These are phyloP conservation scores for Muschampia plurimacula DNA, from an alignment of 2,888 invertebrate genomes.

Conservation along the genomic window DNA sequence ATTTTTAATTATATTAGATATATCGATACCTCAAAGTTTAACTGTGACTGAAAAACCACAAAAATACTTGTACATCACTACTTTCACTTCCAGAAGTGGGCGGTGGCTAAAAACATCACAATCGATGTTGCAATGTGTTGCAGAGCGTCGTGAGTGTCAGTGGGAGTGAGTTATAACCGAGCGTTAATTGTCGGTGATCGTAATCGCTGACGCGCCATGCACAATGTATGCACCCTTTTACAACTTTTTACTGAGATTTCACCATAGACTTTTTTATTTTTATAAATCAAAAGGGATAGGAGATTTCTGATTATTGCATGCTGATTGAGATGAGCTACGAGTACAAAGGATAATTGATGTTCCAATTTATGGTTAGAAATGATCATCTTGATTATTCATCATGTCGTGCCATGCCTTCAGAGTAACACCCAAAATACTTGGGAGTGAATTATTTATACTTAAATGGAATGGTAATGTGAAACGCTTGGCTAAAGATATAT, in stretches of 20 bases:
- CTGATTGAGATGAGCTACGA: too few relatives aligned
- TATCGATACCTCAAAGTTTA: background rate
- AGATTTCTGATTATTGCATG: too few relatives aligned
- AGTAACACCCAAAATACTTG: too few relatives aligned
- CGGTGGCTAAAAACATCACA: constrained; percentile 24
- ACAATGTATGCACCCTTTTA: background rate
- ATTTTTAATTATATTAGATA: too few relatives aligned
- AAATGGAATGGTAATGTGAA: too few relatives aligned
- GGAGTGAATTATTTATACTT: too few relatives aligned
- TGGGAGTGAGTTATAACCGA: constrained; percentile 67
- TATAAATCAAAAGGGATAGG: too few relatives aligned
- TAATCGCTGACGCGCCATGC: constrained; percentile 46
- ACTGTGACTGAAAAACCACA: background rate
- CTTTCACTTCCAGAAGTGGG: constrained; percentile 10
- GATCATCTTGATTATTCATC: too few relatives aligned
- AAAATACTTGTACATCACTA: background rate
- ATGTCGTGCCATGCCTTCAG: too few relatives aligned
- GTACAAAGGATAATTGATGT: too few relatives aligned
- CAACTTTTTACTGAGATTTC: background rate
- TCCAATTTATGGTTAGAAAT: too few relatives aligned
- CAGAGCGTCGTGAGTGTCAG: constrained; percentile 51
- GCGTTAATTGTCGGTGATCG: constrained; percentile 70
- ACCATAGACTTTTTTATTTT: background rate
- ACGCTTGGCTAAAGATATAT: too few relatives aligned
- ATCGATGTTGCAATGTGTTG: constrained; percentile 47